These are phyloP conservation scores for Lepilemur septentrionalis DNA, from an alignment of 2,797 vertebrate genomes.

Conservation along the genomic window DNA sequence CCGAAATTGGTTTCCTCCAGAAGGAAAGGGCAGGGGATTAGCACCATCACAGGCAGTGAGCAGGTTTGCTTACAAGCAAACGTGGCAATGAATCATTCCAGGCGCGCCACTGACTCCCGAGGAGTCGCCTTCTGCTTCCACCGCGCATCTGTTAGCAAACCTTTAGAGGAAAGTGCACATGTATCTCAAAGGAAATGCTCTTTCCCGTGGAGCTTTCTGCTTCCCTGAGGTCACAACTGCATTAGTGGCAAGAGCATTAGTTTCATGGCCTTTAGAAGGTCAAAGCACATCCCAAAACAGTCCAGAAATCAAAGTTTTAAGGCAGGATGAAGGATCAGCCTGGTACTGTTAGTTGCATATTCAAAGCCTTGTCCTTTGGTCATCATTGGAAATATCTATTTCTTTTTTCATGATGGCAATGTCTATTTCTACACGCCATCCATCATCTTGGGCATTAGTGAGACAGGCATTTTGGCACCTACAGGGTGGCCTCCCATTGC, in stretches of 20 bases:
- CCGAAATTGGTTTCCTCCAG: neutral
- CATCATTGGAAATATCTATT: neutral
- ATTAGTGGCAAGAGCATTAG: neutral
- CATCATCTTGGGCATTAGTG: neutral
- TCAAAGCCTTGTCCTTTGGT: neutral
- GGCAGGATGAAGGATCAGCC: neutral
- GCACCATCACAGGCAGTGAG: neutral
- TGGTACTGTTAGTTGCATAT: neutral
- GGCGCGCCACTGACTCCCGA: rapidly evolving
- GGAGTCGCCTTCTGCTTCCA: neutral
- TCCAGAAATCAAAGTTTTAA: neutral
- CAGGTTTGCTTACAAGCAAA: neutral
- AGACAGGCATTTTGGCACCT: neutral
- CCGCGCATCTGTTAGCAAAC: neutral
- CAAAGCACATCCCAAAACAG: neutral
- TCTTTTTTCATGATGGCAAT: neutral
- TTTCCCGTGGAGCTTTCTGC: neutral
- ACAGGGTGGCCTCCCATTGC: neutral
- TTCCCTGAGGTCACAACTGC: neutral
- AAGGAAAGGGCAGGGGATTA: neutral
- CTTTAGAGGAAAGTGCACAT: neutral
- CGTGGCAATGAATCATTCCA: neutral
- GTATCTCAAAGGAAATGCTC: neutral
- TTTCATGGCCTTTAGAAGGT: neutral
- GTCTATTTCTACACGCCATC: neutral